Evolutionary conservation across 2,113 vertebrate genomes (phyloP), one percentile per base, ranked within the genome.

Genomic region (Tautogolabrus adspersus): DNA sequence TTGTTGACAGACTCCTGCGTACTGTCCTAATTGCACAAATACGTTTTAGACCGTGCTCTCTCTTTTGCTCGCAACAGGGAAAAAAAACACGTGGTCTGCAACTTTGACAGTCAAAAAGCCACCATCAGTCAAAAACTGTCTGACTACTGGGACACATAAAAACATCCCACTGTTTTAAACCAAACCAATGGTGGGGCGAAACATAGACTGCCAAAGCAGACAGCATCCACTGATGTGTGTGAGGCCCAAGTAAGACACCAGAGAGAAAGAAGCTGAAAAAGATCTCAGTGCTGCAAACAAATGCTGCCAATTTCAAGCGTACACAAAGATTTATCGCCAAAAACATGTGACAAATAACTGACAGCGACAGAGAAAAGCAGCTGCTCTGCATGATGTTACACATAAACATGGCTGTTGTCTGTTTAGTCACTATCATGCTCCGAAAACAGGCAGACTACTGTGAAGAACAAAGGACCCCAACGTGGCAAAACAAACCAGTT

Each of bases 401-500:
- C 40, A 42, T 42, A 42, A 42, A 11, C 40, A 10, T 42, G 8
- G 51, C 52, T 46, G 40, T 60, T 66, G 65, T 63, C 42, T 57
- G 11, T 54, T 52, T 2, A 55, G 26, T 66, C 72, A 23, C 54
- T 56, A 59, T 34, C 10, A 47, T 52, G 64, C 55, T 56, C 40
- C 2, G 47, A 62, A 2, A 81, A 78, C 12, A 30, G 49, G 19
- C 44, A 34, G 30, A 34, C 30, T 34, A 6, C 30, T 22, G 26
- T 56, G 66, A 55, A 38, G 21, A 83, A 78, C 30, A 80, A 80
- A 26, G 23, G 8, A 59, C 5, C 72, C 66, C 46, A 18, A 55
- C 75, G 37, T 57, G 77, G 52, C 63, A 21, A 58, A 75, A 59
- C n/a, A 37, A 46, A 46, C 56, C 55, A 60, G 38, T n/a, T 34